phyloP scores from a whole-genome alignment of 2,113 vertebrate species.

The Sinocyclocheilus grahami region DNA sequence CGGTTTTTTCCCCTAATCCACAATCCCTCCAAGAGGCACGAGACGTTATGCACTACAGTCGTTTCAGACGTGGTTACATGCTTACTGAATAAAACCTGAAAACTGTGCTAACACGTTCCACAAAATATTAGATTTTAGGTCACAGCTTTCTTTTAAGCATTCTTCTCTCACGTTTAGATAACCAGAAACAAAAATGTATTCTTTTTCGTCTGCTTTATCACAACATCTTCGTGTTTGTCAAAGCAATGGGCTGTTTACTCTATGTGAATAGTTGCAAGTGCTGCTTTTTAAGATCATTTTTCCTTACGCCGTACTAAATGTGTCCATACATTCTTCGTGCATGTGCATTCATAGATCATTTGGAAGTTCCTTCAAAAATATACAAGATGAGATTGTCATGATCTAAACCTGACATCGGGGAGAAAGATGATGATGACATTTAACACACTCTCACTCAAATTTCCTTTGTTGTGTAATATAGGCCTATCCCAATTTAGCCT shows the following conservation, averaged over 20 bases:
- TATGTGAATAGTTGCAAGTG: background rate
- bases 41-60: conserved; percentile 78
- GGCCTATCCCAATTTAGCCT: background rate
- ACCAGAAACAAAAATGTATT: background rate
- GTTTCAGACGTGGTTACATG: conserved; percentile 51
- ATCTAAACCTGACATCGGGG: background rate
- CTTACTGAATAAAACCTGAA: conserved; percentile 21
- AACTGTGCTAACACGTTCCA: background rate
- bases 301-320: background rate
- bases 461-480: background rate
- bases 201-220: background rate
- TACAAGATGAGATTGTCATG: background rate
- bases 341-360: background rate
- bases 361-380: background rate
- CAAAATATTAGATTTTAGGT: background rate
- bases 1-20: conserved; percentile 93
- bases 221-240: background rate
- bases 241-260: background rate
- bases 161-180: background rate
- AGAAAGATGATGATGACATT: background rate
- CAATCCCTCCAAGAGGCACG: conserved; percentile 84
- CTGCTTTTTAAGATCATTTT: background rate
- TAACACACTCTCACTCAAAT: background rate
- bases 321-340: background rate
- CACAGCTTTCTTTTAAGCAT: background rate